Conservation (phyloP, 2,888 invertebrate genomes). For the Epirrhoe alternata region DNA sequence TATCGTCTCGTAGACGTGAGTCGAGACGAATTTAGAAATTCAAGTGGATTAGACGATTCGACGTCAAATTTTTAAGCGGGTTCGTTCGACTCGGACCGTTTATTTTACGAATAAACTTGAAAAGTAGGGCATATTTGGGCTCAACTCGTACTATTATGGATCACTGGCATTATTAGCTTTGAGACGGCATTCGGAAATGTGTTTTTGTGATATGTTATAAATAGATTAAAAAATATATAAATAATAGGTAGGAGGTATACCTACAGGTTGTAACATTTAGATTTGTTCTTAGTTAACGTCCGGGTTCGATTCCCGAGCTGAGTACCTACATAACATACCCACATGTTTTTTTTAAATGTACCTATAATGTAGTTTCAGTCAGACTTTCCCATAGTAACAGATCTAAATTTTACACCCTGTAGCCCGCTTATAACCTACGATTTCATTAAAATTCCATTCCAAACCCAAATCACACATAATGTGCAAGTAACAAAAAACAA, state of each 20-base stretch:
- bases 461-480: no score
- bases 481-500: slow-evolving; percentile 14
- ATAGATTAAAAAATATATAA: no score
- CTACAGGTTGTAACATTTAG: no score
- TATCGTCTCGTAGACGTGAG: slow-evolving; percentile 55
- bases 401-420: no score
- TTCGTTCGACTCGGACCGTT: slow-evolving; percentile 21
- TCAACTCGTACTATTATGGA: not conserved
- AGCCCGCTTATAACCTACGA: not conserved
- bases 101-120: slow-evolving; percentile 30
- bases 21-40: slow-evolving; percentile 55
- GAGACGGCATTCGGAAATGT: not conserved
- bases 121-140: slow-evolving; percentile 11
- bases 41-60: slow-evolving; percentile 48
- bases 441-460: no score
- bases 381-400: no score
- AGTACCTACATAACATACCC: no score
- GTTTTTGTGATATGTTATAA: not conserved
- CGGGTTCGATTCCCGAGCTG: no score
- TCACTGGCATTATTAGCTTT: not conserved
- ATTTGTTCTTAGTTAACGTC: no score
- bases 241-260: no score
- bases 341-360: no score
- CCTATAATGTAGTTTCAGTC: no score
- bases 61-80: slow-evolving; percentile 45